Evolutionary conservation across 2,113 vertebrate genomes (phyloP).

Genomic region (Mystacornis crossleyi): DNA sequence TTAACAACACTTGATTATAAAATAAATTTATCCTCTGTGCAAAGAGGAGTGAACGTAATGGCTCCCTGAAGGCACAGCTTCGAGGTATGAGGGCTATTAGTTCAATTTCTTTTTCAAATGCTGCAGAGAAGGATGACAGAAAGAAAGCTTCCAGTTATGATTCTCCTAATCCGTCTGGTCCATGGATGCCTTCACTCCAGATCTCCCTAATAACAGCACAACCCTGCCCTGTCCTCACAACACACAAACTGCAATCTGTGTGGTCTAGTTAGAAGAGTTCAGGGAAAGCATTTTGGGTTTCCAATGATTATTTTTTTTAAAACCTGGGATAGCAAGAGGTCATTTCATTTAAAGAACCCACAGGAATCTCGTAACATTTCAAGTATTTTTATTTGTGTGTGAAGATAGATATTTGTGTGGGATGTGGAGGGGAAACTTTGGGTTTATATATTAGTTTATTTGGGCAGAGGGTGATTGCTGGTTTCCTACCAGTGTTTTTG

Average conservation of each 20-base stretch:
- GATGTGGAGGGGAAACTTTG: not conserved
- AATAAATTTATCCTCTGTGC: not conserved
- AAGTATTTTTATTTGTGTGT: not conserved
- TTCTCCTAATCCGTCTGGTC: not conserved
- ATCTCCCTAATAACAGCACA: not conserved
- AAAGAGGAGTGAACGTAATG: not conserved
- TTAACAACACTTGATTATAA: conserved; percentile 36
- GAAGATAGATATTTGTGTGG: not conserved
- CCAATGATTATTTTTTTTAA: not conserved
- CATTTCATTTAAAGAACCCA: not conserved
- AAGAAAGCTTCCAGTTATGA: conserved; percentile 24
- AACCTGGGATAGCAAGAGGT: not conserved
- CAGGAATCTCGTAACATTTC: not conserved
- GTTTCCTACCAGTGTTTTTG: not conserved
- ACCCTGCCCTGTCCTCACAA: not conserved
- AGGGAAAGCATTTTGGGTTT: not conserved
- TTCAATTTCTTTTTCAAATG: conserved; percentile 1
- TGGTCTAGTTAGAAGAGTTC: not conserved
- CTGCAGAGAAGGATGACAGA: not conserved
- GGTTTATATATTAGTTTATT: conserved; percentile 15
- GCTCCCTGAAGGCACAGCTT: not conserved
- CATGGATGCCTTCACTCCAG: not conserved
- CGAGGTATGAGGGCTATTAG: not conserved
- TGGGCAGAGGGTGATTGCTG: not conserved
- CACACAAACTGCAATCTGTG: not conserved